These are phyloP conservation scores for Melieria omissa DNA, from an alignment of 2,888 invertebrate species.

Conservation along the genomic window DNA sequence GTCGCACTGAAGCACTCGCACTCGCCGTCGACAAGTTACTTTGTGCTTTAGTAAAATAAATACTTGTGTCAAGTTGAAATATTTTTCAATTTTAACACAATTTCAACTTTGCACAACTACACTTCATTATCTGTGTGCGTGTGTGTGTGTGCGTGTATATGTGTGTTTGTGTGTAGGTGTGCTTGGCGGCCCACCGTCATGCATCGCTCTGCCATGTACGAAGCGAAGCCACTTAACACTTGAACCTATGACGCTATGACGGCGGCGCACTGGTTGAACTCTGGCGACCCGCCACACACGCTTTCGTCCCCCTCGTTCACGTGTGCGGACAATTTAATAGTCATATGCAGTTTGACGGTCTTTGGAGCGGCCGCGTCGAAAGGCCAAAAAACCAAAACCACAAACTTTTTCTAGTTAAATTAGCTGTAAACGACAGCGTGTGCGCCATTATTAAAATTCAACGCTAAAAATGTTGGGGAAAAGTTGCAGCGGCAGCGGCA, in stretches of 20 bases:
- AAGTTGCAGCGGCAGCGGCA: background rate
- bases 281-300: constrained; percentile 31
- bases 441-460: constrained; percentile 20
- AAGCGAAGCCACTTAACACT: too few relatives aligned
- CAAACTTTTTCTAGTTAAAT: constrained; percentile 36
- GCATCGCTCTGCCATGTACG: too few relatives aligned
- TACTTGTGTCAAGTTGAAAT: too few relatives aligned
- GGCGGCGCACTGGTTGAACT: too few relatives aligned
- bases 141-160: background rate
- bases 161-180: background rate
- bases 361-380: constrained; percentile 42
- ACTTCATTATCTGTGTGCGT: background rate
- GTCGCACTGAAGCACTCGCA: too few relatives aligned
- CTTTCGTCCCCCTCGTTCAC: constrained; percentile 44
- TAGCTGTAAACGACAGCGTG: constrained; percentile 33
- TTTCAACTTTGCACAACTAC: background rate
- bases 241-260: too few relatives aligned
- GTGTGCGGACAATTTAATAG: constrained; percentile 51
- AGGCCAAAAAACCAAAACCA: background rate
- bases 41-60: too few relatives aligned
- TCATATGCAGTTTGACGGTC: constrained; percentile 58
- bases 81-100: too few relatives aligned
- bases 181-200: background rate
- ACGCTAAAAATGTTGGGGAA: constrained; percentile 14
- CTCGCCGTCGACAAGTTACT: too few relatives aligned